A percentile compares a stretch with the other conserved stretches of the same genome.
Evolutionary conservation across 2,797 vertebrate species (phyloP).

Genomic region (Novumbra hubbsi): DNA sequence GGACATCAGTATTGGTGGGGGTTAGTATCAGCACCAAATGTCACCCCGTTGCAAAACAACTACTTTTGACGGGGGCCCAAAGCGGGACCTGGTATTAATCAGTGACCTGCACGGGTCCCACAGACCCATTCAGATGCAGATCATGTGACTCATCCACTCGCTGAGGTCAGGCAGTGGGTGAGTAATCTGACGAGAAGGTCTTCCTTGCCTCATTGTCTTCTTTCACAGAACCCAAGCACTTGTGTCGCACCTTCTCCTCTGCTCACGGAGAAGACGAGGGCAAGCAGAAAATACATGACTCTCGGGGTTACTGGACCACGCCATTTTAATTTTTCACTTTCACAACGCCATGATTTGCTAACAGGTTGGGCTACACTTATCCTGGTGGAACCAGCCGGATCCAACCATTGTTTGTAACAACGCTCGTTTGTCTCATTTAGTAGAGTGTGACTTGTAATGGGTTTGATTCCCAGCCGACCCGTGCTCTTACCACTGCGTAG

Average conservation of each 20-base stretch:
- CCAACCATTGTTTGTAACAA: too few relatives aligned
- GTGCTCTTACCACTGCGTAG: too few relatives aligned
- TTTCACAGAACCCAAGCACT: constrained; percentile 34
- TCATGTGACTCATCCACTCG: constrained; percentile 63
- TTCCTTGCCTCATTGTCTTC: constrained; percentile 23
- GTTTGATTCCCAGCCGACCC: too few relatives aligned
- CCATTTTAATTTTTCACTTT: constrained; percentile 15
- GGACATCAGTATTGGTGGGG: constrained; percentile 32
- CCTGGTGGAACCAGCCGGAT: not conserved
- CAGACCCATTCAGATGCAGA: constrained; percentile 17
- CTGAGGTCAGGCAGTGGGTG: constrained; percentile 44
- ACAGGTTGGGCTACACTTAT: not conserved
- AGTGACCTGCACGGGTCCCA: not conserved
- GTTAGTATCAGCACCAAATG: constrained; percentile 57
- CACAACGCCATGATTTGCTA: constrained; percentile 13
- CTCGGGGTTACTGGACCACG: constrained; percentile 20
- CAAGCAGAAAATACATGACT: constrained; percentile 46
- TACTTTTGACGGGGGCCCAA: not conserved
- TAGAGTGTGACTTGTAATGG: too few relatives aligned
- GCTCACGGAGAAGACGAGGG: constrained; percentile 33
- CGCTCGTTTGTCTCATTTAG: too few relatives aligned
- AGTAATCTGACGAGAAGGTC: constrained; percentile 47
- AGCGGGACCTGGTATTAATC: not conserved
- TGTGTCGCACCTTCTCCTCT: constrained; percentile 36
- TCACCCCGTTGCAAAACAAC: not conserved